These are phyloP conservation scores for Polydrusus cervinus DNA, from an alignment of 2,888 invertebrate genomes.

Conservation along the genomic window DNA sequence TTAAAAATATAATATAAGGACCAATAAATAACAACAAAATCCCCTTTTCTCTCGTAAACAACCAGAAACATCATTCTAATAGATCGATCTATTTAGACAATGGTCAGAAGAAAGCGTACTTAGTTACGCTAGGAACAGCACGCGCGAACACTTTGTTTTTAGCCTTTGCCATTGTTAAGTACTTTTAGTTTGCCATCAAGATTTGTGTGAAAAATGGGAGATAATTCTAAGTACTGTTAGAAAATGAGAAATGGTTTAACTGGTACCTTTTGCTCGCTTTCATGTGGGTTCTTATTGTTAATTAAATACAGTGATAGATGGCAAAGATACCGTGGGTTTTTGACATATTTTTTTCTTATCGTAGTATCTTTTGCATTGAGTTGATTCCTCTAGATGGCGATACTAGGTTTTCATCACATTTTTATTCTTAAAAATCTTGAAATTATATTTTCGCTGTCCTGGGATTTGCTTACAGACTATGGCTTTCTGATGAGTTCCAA, in stretches of 20 bases:
- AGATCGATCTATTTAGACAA: conserved; percentile 41
- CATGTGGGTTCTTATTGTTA: not conserved
- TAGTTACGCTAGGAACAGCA: conserved; percentile 46
- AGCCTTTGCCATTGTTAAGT: conserved; percentile 41
- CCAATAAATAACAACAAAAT: not conserved
- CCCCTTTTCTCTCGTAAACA: conserved; percentile 2
- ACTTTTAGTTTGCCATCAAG: conserved; percentile 33
- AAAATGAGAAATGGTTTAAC: conserved; percentile 27
- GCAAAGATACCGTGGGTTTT: too few relatives aligned
- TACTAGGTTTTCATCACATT: too few relatives aligned
- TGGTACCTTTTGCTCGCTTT: not conserved
- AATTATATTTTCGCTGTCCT: too few relatives aligned
- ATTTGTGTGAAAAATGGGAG: conserved; percentile 34
- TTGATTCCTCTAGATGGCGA: too few relatives aligned
- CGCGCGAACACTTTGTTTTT: conserved; percentile 45
- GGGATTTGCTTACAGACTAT: too few relatives aligned
- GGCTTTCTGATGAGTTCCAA: too few relatives aligned
- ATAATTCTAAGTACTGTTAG: conserved; percentile 36
- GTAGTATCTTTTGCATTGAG: too few relatives aligned
- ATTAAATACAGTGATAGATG: too few relatives aligned
- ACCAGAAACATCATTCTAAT: conserved; percentile 24
- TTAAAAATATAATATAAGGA: too few relatives aligned
- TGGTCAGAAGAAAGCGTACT: conserved; percentile 40
- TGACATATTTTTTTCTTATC: too few relatives aligned
- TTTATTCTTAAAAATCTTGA: too few relatives aligned